phyloP scores from a whole-genome alignment of 2,113 vertebrate genomes.

The Podarcis raffonei region DNA sequence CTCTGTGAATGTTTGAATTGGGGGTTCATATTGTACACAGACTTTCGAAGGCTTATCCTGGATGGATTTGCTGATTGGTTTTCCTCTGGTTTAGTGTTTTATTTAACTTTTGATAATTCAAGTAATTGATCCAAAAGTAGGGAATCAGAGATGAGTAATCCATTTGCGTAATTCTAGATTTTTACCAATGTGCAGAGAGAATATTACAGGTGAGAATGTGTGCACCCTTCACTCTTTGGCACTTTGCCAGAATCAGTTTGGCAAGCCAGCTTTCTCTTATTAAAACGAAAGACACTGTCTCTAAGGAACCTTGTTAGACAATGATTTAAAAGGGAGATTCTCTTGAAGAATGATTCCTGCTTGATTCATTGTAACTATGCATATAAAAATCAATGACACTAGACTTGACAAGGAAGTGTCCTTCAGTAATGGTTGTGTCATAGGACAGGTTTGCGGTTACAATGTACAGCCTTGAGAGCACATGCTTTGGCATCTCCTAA shows the following conservation, averaged over 20 bases:
- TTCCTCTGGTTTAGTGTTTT: not conserved
- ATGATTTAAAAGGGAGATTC: slow-evolving; percentile 57
- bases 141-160: no score
- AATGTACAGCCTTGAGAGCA: no score
- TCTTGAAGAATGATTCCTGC: slow-evolving; percentile 40
- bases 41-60: no score
- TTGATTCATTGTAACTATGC: not conserved
- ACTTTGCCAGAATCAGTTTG: slow-evolving; percentile 46
- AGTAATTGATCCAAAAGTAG: not conserved
- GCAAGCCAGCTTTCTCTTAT: slow-evolving; percentile 34
- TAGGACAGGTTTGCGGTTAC: no score
- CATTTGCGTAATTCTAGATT: not conserved
- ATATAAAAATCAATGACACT: not conserved
- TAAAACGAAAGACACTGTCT: slow-evolving; percentile 44
- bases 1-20: no score
- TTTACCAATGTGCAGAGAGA: not conserved
- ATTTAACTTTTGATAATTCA: not conserved
- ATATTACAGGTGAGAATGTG: not conserved
- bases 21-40: no score
- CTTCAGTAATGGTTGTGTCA: not conserved
- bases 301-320: slow-evolving; percentile 36
- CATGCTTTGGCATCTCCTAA: no score
- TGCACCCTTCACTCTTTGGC: slow-evolving; percentile 33
- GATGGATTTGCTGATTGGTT: no score
- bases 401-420: not conserved